Base-by-base conservation (phyloP, 1,140 invertebrate species). In the Eubasilissa regina region DNA sequence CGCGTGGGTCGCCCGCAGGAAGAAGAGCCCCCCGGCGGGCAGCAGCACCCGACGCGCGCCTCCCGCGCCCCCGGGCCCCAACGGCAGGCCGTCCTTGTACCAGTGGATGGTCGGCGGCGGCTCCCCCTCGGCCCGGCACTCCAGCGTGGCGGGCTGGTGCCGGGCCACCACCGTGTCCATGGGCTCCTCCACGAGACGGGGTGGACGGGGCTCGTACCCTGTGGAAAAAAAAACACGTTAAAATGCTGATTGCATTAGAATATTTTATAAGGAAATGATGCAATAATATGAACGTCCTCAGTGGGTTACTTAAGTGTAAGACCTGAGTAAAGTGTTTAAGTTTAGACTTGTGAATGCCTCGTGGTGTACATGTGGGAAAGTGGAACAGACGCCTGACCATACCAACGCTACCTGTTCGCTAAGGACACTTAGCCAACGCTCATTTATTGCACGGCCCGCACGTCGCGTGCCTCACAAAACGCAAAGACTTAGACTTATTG, bases 131-230 rank as follows among this genome's bases (percentile, higher is more conserved):
- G 94, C 94, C 53, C 88, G 84, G 86, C 95, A 95, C 87, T 95
- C 94, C 72, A 96, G 88, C 21, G 93, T 94, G 0, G 92, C 93
- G n/a, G 94, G 94, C 83, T 94, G 93, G 85, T 96, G 94, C 75
- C 93, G 92, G n/a, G 94, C 93, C 64, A 96, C 95, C 19, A 94
- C 94, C 77, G 94, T 92, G 87, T 97, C 94, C 66, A 93, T 88
- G 6, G 96, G 96, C 87, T 97, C 94, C 87, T 97, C 95, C 43
- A 94, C 93, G 81, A 97, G 96, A 80, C 94, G 91, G 0, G 95
- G 95, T 60, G 93, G 92, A n/a, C 21, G 56, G 8, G 77, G 81
- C 45, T 72, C 62, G 51, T 76, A 74, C 13, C 81, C 81, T 83
- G 68, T 0, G 60, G 17, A 76, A 60, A 75, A 64, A 66, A 51